Percentiles rank a stretch among this genome's conserved stretches.
Conservation (phyloP, 2,888 invertebrate species). For the Heliothis peltigera region DNA sequence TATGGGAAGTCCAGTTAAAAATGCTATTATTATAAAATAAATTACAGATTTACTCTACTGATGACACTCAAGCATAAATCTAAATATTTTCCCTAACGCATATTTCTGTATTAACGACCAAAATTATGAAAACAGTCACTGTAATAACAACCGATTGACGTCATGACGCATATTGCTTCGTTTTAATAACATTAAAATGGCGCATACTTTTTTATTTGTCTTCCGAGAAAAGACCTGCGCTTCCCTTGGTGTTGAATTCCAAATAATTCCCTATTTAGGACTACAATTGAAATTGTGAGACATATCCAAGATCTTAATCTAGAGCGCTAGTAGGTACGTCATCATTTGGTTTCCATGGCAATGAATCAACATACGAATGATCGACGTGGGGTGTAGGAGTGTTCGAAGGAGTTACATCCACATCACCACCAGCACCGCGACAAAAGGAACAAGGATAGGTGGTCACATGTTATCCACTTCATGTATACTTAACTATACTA, state of each 20-base stretch:
- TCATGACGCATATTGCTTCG: slow-evolving; percentile 31
- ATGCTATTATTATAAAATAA: neutral
- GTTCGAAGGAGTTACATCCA: no score
- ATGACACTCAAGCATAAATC: slow-evolving; percentile 5
- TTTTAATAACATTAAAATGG: slow-evolving; percentile 33
- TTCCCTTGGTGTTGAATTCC: neutral
- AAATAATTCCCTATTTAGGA: no score
- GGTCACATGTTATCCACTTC: no score
- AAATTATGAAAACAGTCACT: slow-evolving; percentile 19
- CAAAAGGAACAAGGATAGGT: no score
- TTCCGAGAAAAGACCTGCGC: slow-evolving; percentile 22
- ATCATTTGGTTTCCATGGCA: neutral
- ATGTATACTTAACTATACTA: slow-evolving; percentile 10
- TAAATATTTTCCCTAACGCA: slow-evolving; percentile 27
- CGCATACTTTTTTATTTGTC: slow-evolving; percentile 5
- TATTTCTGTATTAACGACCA: slow-evolving; percentile 9
- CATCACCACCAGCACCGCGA: no score
- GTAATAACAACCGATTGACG: slow-evolving; percentile 36
- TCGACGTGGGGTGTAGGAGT: no score
- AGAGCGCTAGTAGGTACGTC: neutral
- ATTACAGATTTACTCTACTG: no score
- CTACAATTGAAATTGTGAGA: no score
- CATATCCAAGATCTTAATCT: neutral
- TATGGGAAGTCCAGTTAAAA: no score
- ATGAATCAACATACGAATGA: neutral